Percentiles rank a stretch among this genome's conserved stretches.
Conservation (phyloP, 2,888 invertebrate genomes). For the Parnassius mnemosyne region DNA sequence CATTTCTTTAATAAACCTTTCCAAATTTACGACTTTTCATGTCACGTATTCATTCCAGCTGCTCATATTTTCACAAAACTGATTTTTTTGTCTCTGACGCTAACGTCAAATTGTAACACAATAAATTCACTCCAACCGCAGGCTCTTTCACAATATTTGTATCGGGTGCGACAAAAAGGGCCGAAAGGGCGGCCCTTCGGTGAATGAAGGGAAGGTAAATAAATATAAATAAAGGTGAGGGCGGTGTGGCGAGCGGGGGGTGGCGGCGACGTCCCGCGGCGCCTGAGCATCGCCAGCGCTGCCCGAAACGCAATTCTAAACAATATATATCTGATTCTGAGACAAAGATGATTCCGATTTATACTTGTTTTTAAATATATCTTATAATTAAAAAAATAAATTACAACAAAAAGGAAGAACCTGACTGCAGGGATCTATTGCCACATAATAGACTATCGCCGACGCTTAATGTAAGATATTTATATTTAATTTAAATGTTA, state of each 20-base stretch:
- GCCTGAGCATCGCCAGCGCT: slow-evolving; percentile 40
- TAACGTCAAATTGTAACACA: slow-evolving; percentile 69
- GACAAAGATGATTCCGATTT: background rate
- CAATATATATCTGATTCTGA: slow-evolving; percentile 12
- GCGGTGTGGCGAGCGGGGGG: slow-evolving; percentile 48
- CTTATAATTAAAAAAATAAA: too few relatives aligned
- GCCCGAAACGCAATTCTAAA: slow-evolving; percentile 22
- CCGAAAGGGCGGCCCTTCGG: slow-evolving; percentile 77
- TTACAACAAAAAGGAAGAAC: too few relatives aligned
- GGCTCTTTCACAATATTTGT: slow-evolving; percentile 79
- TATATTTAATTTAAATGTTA: too few relatives aligned
- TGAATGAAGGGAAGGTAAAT: slow-evolving; percentile 81
- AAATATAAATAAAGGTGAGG: slow-evolving; percentile 79
- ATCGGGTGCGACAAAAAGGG: slow-evolving; percentile 77
- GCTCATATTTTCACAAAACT: slow-evolving; percentile 37
- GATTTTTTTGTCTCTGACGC: slow-evolving; percentile 46
- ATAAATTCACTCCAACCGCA: slow-evolving; percentile 78
- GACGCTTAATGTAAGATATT: too few relatives aligned
- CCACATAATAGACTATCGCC: too few relatives aligned
- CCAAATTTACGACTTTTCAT: slow-evolving; percentile 33
- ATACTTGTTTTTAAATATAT: too few relatives aligned
- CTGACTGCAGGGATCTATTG: too few relatives aligned
- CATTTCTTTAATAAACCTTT: slow-evolving; percentile 1
- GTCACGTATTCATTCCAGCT: slow-evolving; percentile 34
- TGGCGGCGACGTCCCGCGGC: slow-evolving; percentile 40